Base-by-base conservation (phyloP, 2,797 vertebrate species). In the Epinephelus coioides region DNA sequence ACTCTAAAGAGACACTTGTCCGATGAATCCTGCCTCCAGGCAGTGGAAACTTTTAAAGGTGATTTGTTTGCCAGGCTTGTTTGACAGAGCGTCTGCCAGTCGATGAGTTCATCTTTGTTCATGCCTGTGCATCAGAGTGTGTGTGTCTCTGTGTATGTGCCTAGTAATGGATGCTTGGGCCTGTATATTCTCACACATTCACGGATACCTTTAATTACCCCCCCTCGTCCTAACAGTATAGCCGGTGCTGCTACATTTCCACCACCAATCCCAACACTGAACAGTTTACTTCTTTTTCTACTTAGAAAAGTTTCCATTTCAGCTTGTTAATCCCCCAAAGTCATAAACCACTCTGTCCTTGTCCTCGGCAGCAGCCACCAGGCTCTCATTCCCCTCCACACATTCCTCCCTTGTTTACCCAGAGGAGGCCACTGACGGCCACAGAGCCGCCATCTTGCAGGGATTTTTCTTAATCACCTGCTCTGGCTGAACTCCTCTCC, bases 391-490 rank as follows among this genome's bases (percentile, higher is more conserved):
- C 82, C 84, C 88, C 83, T 82, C 83, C 82, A 57, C 86, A 87
- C 76, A 76, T 89, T 78, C 55, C 73, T 82, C 79, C 85, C 83
- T 78, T 91, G 91, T 93, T 92, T 93, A 92, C 90, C 90, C 91
- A 83, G 81, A 88, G 91, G 92, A 90, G 84, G 84, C 88, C 74
- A 73, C 68, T 83, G 86, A 89, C 70, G 79, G 86, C 89, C 82
- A 78, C 85, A 80, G 73, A 74, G 69, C 77, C 85, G 76, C 92
- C 93, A 94, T 92, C 91, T 93, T 93, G 90, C 88, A 89, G 89
- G 89, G 91, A 90, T 90, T 94, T 91, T 93, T 88, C 89, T 90
- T 91, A 92, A 93, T 94, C 92, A 92, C 91, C 89, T 87, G 87
- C 87, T 91, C 85, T 76, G 82, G 89, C 90, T 90, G 71, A 89